These are phyloP conservation scores for Buathra laborator DNA, from an alignment of 2,888 invertebrate species.

Conservation along the genomic window DNA sequence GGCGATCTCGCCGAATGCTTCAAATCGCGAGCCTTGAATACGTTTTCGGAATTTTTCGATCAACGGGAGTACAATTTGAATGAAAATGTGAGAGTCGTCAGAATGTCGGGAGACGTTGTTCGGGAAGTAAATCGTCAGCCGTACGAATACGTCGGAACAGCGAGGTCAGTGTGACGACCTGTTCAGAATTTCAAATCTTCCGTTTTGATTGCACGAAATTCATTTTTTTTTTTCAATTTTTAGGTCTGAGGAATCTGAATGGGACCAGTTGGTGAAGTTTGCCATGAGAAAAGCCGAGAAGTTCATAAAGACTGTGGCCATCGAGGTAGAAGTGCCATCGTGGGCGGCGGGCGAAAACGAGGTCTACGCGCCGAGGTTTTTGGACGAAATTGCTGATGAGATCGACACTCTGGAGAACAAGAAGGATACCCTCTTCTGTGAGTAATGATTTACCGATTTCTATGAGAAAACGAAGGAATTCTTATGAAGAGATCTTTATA, in stretches of 20 bases:
- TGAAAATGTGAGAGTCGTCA: conserved; percentile 90
- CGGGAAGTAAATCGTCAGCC: conserved; percentile 90
- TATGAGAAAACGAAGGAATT: neutral
- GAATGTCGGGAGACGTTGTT: conserved; percentile 90
- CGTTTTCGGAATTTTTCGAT: conserved; percentile 92
- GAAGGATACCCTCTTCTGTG: conserved; percentile 92
- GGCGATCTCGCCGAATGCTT: conserved; percentile 95
- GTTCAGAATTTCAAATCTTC: neutral
- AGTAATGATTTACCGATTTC: conserved; percentile 83
- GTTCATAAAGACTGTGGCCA: conserved; percentile 92
- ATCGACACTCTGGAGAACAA: conserved; percentile 94
- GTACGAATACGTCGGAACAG: conserved; percentile 90
- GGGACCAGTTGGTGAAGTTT: conserved; percentile 93
- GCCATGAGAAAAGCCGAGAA: conserved; percentile 91
- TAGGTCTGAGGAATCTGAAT: conserved; percentile 91
- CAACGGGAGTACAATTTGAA: conserved; percentile 87
- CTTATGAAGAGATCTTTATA: neutral
- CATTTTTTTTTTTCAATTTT: neutral
- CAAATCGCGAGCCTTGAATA: conserved; percentile 91
- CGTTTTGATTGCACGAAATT: neutral
- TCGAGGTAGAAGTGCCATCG: conserved; percentile 90
- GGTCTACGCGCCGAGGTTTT: conserved; percentile 92
- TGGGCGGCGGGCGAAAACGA: conserved; percentile 86
- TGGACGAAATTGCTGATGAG: conserved; percentile 94
- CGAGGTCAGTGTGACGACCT: conserved; percentile 82